Conservation (phyloP, 2,888 invertebrate genomes). For the Drosophila merina region DNA sequence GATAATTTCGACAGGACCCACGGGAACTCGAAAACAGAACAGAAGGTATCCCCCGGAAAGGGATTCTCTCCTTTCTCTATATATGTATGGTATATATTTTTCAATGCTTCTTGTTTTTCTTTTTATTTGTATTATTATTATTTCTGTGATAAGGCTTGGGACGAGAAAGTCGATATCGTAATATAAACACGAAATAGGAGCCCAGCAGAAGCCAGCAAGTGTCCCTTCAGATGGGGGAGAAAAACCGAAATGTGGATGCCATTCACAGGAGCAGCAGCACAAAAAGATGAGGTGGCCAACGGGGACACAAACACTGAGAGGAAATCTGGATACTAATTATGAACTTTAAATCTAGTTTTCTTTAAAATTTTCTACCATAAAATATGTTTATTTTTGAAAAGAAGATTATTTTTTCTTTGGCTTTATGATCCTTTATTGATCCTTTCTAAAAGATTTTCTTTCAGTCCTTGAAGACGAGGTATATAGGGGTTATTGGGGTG, state of each 20-base stretch:
- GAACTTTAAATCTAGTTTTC: background rate
- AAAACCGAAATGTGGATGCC: slow-evolving; percentile 44
- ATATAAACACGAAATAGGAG: slow-evolving; percentile 77
- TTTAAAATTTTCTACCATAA: background rate
- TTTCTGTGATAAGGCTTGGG: slow-evolving; percentile 61
- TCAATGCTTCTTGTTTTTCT: background rate
- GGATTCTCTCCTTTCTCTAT: background rate
- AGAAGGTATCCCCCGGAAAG: background rate
- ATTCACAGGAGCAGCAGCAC: slow-evolving; percentile 24
- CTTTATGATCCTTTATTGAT: no score
- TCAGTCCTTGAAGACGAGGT: slow-evolving; percentile 13
- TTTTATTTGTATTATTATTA: slow-evolving; percentile 10
- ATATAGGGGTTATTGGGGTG: slow-evolving; percentile 38
- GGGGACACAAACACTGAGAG: slow-evolving; percentile 2
- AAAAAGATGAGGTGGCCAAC: slow-evolving; percentile 21
- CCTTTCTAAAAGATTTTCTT: background rate
- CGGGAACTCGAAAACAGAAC: slow-evolving; percentile 21
- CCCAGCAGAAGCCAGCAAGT: slow-evolving; percentile 62
- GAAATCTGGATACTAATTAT: background rate
- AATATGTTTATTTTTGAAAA: background rate
- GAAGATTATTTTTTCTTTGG: no score
- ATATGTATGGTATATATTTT: background rate
- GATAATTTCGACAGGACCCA: slow-evolving; percentile 68
- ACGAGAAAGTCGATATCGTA: slow-evolving; percentile 77
- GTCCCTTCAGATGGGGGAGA: slow-evolving; percentile 33